Conservation (phyloP, 2,888 invertebrate genomes). For the Brenthis ino region DNA sequence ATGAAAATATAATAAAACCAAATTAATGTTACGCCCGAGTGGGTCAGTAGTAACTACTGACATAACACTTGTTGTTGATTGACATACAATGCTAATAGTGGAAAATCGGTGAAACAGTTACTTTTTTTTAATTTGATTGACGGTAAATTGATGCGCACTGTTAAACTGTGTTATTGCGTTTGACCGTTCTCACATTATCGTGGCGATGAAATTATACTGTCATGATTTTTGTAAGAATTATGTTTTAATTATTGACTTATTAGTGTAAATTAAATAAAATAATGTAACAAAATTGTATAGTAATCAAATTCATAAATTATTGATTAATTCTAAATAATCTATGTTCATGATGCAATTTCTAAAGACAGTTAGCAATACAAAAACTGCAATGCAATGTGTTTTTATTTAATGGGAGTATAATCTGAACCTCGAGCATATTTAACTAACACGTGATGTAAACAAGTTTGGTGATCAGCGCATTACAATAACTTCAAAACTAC, state of each 20-base stretch:
- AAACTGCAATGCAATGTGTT: no score
- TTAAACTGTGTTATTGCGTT: slow-evolving; percentile 27
- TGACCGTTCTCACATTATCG: slow-evolving; percentile 29
- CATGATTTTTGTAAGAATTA: background rate
- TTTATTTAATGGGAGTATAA: no score
- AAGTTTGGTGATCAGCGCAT: no score
- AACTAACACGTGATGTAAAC: no score
- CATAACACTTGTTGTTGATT: slow-evolving; percentile 34
- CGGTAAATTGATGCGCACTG: slow-evolving; percentile 36
- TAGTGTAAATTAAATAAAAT: no score
- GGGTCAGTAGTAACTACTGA: slow-evolving; percentile 29
- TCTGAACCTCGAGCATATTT: no score
- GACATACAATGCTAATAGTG: slow-evolving; percentile 34
- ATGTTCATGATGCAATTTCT: no score
- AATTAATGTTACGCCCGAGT: slow-evolving; percentile 9
- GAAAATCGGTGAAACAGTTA: slow-evolving; percentile 35
- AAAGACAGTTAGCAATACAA: no score
- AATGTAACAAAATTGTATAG: no score
- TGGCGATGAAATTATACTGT: slow-evolving; percentile 2
- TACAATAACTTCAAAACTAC: no score
- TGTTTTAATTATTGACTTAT: background rate
- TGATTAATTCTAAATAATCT: no score
- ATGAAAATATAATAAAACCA: slow-evolving; percentile 3
- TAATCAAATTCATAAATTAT: no score
- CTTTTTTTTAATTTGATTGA: slow-evolving; percentile 36